A percentile compares a stretch with the other conserved stretches of the same genome.
These are phyloP conservation scores for Spermophilus dauricus DNA, from an alignment of 2,113 vertebrate genomes.

Conservation along the genomic window DNA sequence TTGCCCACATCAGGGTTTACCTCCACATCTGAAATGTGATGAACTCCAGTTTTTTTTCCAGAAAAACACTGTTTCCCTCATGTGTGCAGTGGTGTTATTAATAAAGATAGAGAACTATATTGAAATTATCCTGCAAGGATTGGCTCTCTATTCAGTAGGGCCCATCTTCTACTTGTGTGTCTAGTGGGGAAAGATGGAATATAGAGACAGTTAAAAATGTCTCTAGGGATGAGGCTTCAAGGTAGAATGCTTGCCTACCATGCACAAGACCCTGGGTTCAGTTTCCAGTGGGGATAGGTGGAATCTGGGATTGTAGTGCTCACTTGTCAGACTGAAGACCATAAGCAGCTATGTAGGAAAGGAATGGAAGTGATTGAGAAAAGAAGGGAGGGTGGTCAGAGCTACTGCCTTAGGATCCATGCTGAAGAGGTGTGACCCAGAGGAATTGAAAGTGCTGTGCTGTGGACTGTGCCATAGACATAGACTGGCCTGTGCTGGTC, in stretches of 20 bases:
- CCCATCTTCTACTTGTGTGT: background rate
- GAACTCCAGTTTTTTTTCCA: background rate
- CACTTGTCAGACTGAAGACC: background rate
- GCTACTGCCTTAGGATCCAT: background rate
- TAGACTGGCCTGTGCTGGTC: background rate
- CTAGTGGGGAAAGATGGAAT: background rate
- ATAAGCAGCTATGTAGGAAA: background rate
- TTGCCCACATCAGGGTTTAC: slow-evolving; percentile 77
- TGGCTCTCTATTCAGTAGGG: background rate
- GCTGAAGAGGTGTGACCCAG: background rate
- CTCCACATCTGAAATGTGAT: slow-evolving; percentile 80
- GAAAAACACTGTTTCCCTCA: slow-evolving; percentile 64
- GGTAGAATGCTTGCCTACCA: background rate
- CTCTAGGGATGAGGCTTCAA: background rate
- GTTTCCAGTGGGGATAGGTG: too few species aligned
- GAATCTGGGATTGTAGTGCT: background rate
- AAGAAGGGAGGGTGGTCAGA: background rate
- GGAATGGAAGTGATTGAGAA: background rate
- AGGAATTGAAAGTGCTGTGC: background rate
- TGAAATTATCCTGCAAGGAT: slow-evolving; percentile 34
- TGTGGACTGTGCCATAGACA: background rate
- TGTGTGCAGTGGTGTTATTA: slow-evolving; percentile 62
- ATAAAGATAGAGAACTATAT: slow-evolving; percentile 78
- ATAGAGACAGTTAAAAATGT: background rate
- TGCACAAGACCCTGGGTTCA: background rate